Percentiles rank a stretch among this genome's conserved stretches.
Evolutionary conservation across 2,797 vertebrate species (phyloP).

Genomic region (Platyrinchus mystaceus): DNA sequence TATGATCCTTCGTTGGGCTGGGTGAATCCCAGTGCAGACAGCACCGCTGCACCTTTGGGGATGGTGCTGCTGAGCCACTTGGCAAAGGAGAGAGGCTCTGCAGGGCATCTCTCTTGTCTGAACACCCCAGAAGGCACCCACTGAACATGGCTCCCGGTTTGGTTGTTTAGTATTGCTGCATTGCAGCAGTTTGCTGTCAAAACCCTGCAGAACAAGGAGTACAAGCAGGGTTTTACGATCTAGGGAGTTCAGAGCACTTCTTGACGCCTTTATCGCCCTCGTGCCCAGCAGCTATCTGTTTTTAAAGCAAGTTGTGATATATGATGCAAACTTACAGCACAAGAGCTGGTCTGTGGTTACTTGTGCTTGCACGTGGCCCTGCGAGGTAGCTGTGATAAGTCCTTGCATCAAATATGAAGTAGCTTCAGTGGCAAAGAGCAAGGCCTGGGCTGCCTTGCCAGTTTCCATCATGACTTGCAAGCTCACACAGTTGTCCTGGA

Average conservation of each 20-base stretch:
- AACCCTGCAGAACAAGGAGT: neutral
- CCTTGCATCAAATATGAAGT: conserved; percentile 10
- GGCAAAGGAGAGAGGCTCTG: neutral
- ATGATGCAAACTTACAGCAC: neutral
- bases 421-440: neutral
- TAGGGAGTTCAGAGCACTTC: neutral
- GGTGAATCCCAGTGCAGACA: neutral
- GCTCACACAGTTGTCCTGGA: neutral
- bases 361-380: neutral
- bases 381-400: neutral
- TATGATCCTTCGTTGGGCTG: neutral
- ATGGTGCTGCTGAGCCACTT: neutral
- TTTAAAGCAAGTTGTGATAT: neutral
- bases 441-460: neutral
- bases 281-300: neutral
- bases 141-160: neutral
- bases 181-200: neutral
- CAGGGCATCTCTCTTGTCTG: neutral
- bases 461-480: neutral
- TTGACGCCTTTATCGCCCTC: neutral
- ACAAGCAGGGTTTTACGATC: neutral
- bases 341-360: neutral
- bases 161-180: neutral
- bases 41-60: neutral
- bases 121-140: neutral